A percentile compares a stretch with the other conserved stretches of the same genome.
Evolutionary conservation across 2,113 vertebrate species (phyloP).

Genomic region (Aptenodytes forsteri): DNA sequence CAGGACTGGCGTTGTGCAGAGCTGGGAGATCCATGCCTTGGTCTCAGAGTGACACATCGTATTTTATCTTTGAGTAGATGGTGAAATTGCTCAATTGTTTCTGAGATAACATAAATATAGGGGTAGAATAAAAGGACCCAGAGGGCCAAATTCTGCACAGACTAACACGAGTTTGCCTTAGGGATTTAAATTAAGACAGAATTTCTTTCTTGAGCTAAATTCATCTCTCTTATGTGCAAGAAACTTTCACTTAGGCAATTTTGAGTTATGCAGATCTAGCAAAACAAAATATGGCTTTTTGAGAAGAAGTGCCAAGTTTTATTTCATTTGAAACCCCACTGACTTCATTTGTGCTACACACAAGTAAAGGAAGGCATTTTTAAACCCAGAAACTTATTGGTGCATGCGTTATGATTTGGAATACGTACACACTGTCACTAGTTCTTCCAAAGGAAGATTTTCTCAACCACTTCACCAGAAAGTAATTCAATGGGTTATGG

Average conservation of each 20-base stretch:
- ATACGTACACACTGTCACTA: not conserved
- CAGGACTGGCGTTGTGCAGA: not conserved
- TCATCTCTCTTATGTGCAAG: slow-evolving; percentile 32
- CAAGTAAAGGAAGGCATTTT: slow-evolving; percentile 32
- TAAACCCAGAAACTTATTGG: slow-evolving; percentile 29
- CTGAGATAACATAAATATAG: not conserved
- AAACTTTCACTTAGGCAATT: slow-evolving; percentile 44
- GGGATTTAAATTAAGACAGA: slow-evolving; percentile 43
- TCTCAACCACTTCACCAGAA: slow-evolving; percentile 7
- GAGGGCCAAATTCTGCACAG: not conserved
- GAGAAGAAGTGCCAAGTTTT: slow-evolving; percentile 42
- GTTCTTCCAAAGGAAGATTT: slow-evolving; percentile 12
- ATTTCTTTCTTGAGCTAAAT: slow-evolving; percentile 50
- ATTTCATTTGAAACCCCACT: slow-evolving; percentile 46
- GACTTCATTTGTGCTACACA: slow-evolving; percentile 46
- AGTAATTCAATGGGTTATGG: slow-evolving; percentile 4
- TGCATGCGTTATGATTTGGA: slow-evolving; percentile 7
- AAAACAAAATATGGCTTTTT: slow-evolving; percentile 63
- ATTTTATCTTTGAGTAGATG: not conserved
- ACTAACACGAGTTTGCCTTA: slow-evolving; percentile 44
- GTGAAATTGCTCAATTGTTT: not conserved
- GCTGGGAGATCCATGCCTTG: not conserved
- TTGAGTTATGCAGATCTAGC: slow-evolving; percentile 47
- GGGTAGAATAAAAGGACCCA: not conserved
- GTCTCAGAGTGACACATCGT: not conserved